Evolutionary conservation across 2,797 vertebrate species (phyloP).

Genomic region (Xiphophorus birchmanni): DNA sequence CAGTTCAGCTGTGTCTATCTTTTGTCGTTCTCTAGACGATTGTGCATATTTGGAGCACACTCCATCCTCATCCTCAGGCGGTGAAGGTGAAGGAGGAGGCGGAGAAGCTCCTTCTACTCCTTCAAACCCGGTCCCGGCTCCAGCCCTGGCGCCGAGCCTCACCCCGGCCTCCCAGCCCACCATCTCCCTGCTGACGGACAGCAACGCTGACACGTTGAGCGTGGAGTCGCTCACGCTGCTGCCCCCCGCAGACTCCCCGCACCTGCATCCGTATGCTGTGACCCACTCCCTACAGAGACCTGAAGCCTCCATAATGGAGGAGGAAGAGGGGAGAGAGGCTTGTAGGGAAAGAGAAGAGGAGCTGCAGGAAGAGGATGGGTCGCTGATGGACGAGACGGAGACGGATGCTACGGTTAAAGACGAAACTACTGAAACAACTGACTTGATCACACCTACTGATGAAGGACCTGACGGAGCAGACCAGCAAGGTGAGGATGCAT

Average conservation of each 20-base stretch:
- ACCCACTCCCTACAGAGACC: slow-evolving; percentile 43
- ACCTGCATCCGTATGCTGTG: slow-evolving; percentile 80
- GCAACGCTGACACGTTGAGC: slow-evolving; percentile 83
- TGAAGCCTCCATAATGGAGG: slow-evolving; percentile 50
- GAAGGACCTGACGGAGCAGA: slow-evolving; percentile 24
- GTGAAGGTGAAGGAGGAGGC: slow-evolving; percentile 54
- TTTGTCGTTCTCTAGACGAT: slow-evolving; percentile 70
- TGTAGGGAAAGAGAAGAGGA: slow-evolving; percentile 8
- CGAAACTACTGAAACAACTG: slow-evolving; percentile 41
- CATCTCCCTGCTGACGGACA: slow-evolving; percentile 91
- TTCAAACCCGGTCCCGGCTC: slow-evolving; percentile 63
- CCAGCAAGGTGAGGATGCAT: slow-evolving; percentile 14
- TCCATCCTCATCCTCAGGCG: slow-evolving; percentile 68
- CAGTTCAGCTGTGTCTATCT: background rate
- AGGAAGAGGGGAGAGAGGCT: slow-evolving; percentile 48
- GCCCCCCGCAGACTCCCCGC: slow-evolving; percentile 87
- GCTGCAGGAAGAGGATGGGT: slow-evolving; percentile 25
- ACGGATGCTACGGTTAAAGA: slow-evolving; percentile 49
- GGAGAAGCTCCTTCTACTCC: slow-evolving; percentile 47
- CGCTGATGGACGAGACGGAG: slow-evolving; percentile 40
- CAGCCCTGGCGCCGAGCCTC: slow-evolving; percentile 91
- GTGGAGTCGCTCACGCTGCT: slow-evolving; percentile 93
- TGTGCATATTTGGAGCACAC: slow-evolving; percentile 78
- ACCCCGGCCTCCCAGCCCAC: slow-evolving; percentile 93
- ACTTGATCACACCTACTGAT: slow-evolving; percentile 43